Conservation (phyloP, 2,113 vertebrate species). For the Copsychus sechellarum region DNA sequence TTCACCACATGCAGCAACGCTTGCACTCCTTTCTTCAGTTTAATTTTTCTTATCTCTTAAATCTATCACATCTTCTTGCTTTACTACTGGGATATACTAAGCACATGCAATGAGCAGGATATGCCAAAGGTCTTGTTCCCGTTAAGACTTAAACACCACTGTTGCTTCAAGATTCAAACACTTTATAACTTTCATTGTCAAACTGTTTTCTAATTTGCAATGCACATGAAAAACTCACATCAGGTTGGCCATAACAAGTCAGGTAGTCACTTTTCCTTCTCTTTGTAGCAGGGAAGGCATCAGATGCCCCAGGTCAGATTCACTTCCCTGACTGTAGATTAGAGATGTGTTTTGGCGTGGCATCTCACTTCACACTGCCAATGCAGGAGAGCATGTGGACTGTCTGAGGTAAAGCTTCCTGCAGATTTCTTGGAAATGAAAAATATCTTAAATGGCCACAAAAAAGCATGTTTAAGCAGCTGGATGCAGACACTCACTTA, state of each 20-base stretch:
- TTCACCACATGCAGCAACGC: rapidly evolving
- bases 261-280: neutral
- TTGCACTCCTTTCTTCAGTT: neutral
- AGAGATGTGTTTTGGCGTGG: neutral
- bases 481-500: neutral
- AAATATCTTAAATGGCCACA: neutral
- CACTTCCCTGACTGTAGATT: neutral
- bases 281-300: neutral
- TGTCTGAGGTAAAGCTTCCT: neutral
- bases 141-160: neutral
- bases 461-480: neutral
- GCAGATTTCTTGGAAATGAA: neutral
- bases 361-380: neutral
- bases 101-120: neutral
- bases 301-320: neutral
- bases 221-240: neutral
- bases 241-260: neutral
- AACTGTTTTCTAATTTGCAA: neutral
- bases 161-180: neutral
- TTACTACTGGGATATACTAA: neutral
- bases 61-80: neutral
- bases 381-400: neutral
- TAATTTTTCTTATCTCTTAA: neutral
- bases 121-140: neutral
- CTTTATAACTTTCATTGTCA: neutral